Evolutionary conservation across 2,113 vertebrate genomes (phyloP).

Genomic region (Hirundichthys speculiger): DNA sequence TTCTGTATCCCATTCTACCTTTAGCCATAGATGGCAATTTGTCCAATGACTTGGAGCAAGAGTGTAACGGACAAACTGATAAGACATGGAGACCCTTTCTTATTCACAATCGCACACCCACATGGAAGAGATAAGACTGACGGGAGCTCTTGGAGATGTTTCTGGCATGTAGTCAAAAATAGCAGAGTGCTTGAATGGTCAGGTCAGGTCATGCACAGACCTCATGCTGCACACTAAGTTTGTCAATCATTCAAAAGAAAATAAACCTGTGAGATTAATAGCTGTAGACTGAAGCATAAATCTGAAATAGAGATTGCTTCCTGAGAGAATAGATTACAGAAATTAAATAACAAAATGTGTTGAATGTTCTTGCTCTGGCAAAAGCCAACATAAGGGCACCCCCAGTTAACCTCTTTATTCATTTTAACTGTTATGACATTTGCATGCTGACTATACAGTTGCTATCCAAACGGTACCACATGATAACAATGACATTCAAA

Average conservation of each 20-base stretch:
- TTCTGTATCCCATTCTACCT: conserved; percentile 9
- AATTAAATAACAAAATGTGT: background rate
- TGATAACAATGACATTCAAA: conserved; percentile 41
- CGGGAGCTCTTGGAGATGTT: conserved; percentile 36
- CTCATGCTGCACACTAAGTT: conserved; percentile 4
- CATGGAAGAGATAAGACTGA: conserved; percentile 55
- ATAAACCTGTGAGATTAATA: too few relatives aligned
- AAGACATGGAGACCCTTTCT: conserved; percentile 52
- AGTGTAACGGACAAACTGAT: conserved; percentile 78
- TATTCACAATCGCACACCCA: conserved; percentile 21
- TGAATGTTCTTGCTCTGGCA: background rate
- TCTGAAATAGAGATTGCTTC: conserved; percentile 1
- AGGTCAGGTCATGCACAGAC: conserved; percentile 19
- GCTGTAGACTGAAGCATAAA: conserved; percentile 1
- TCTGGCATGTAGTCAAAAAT: conserved; percentile 57
- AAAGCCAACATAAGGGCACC: conserved; percentile 7
- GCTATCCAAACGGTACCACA: conserved; percentile 7
- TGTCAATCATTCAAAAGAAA: too few relatives aligned
- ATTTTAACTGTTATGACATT: conserved; percentile 42
- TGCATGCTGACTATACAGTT: conserved; percentile 25
- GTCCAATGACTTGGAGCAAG: conserved; percentile 54
- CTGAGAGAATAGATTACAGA: background rate
- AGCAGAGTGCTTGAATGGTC: conserved; percentile 36
- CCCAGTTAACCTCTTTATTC: conserved; percentile 25
- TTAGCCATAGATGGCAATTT: conserved; percentile 75